Evolutionary conservation across 2,113 vertebrate species (phyloP).

Genomic region (Epinephelus moara): DNA sequence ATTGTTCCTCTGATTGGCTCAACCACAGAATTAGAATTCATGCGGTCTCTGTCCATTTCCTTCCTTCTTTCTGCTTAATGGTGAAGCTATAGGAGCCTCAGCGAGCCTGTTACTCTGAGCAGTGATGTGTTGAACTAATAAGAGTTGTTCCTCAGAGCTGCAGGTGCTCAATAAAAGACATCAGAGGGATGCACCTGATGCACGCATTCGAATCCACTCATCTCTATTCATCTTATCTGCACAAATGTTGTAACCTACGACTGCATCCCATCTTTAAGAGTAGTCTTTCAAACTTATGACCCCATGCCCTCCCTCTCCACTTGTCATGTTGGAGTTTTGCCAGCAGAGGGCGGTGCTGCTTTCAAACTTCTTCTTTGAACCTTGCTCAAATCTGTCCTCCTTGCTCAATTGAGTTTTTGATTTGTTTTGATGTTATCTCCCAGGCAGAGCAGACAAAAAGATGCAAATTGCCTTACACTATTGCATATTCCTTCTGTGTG

Average conservation of each 20-base stretch:
- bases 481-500: slow-evolving; percentile 12
- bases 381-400: not conserved
- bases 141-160: slow-evolving; percentile 3
- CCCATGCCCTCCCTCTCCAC: not conserved
- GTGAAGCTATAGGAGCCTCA: not conserved
- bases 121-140: slow-evolving; percentile 2
- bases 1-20: not conserved
- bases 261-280: not conserved
- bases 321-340: slow-evolving; percentile 15
- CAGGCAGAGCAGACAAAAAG: slow-evolving; percentile 12
- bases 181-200: not conserved
- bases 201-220: not conserved
- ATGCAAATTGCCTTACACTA: slow-evolving; percentile 14
- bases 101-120: not conserved
- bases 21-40: not conserved
- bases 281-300: not conserved
- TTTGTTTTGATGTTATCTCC: slow-evolving; percentile 49
- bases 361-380: slow-evolving; percentile 5
- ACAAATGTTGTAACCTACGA: not conserved
- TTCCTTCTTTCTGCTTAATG: not conserved
- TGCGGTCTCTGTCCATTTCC: not conserved
- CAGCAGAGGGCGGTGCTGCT: slow-evolving; percentile 73
- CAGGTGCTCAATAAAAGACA: slow-evolving; percentile 10
- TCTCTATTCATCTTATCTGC: slow-evolving; percentile 10
- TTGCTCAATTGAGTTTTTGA: slow-evolving; percentile 2